Percentiles rank a stretch among this genome's conserved stretches.
phyloP scores from a whole-genome alignment of 2,797 vertebrate species.

The Sebastes miniatus region DNA sequence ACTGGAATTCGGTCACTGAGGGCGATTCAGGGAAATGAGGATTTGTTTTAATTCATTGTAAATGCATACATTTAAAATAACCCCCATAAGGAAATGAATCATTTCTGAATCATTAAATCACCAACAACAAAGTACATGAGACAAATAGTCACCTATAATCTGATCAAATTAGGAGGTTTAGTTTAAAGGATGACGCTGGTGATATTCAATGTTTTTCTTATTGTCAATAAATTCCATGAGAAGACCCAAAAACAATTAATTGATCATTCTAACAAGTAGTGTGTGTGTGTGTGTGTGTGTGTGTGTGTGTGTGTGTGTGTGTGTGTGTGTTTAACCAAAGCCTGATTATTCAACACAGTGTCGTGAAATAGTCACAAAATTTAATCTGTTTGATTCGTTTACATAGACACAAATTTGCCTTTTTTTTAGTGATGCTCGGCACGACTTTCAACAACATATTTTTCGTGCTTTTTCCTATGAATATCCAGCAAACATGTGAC shows the following conservation, averaged over 20 bases:
- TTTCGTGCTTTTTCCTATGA: no score
- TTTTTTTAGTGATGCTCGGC: no score
- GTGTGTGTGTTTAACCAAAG: neutral
- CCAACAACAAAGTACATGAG: neutral
- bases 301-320: neutral
- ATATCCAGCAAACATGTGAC: no score
- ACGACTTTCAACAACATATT: no score
- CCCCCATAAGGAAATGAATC: neutral
- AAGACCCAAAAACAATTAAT: neutral
- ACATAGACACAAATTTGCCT: no score
- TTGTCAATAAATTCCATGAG: neutral
- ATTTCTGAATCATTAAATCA: neutral
- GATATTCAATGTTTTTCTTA: neutral
- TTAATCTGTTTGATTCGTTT: no score
- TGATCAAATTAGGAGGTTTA: neutral
- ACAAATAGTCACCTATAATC: neutral
- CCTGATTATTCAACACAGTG: no score
- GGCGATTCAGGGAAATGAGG: neutral
- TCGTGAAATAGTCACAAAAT: rapidly evolving
- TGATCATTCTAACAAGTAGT: neutral
- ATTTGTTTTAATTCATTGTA: neutral
- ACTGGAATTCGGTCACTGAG: neutral
- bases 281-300: no score
- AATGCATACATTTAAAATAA: constrained; percentile 4
- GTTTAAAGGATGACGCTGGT: neutral